Conservation (phyloP, 2,888 invertebrate species). For the Parnassius apollo region DNA sequence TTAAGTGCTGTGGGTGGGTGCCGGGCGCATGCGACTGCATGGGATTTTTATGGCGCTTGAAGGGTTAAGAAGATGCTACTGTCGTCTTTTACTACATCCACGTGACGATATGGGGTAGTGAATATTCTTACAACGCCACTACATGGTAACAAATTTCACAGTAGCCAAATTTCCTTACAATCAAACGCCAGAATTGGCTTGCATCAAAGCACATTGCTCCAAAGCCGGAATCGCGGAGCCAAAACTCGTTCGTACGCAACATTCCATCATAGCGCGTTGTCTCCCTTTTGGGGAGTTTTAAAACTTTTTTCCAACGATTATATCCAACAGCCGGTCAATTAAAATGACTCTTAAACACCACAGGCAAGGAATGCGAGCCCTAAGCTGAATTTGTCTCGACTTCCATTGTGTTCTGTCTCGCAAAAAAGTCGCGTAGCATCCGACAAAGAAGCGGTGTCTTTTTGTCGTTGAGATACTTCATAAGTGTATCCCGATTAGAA, state of each 20-base stretch:
- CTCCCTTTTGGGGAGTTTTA: constrained; percentile 39
- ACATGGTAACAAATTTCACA: too few relatives aligned
- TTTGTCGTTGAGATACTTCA: constrained; percentile 59
- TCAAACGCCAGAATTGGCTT: constrained; percentile 1
- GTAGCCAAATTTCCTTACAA: neutral
- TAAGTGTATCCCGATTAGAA: constrained; percentile 70
- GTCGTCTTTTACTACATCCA: too few relatives aligned
- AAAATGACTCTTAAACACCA: constrained; percentile 77
- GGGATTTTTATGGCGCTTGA: too few relatives aligned
- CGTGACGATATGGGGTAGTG: too few relatives aligned
- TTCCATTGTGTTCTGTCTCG: constrained; percentile 61
- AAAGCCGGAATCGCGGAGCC: constrained; percentile 38
- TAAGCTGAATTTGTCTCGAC: constrained; percentile 66
- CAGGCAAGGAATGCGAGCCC: constrained; percentile 55
- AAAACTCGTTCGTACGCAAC: constrained; percentile 48
- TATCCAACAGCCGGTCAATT: constrained; percentile 66
- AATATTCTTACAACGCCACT: too few relatives aligned
- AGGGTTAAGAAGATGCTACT: too few relatives aligned
- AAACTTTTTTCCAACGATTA: constrained; percentile 53
- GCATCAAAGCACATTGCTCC: constrained; percentile 6
- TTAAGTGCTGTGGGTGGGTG: too few relatives aligned
- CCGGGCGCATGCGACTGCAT: too few relatives aligned
- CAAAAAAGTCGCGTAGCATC: constrained; percentile 58
- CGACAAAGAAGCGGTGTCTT: constrained; percentile 71
- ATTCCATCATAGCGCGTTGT: constrained; percentile 71